Percentiles rank a stretch among this genome's conserved stretches.
phyloP scores from a whole-genome alignment of 2,113 vertebrate genomes.

The Eolophus roseicapilla region DNA sequence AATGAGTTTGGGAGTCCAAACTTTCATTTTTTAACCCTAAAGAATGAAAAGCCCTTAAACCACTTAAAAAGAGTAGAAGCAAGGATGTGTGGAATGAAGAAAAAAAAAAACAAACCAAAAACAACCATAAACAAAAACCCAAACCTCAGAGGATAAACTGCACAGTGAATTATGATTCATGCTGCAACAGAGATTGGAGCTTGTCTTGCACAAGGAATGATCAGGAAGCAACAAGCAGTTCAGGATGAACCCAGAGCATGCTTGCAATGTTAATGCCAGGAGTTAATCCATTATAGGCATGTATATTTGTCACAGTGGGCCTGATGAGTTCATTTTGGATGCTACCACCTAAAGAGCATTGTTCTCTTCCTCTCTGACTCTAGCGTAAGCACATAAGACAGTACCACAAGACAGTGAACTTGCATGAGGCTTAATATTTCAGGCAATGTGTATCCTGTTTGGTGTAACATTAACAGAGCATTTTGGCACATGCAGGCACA shows the following conservation, averaged over 20 bases:
- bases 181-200: not conserved
- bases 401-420: fast-evolving
- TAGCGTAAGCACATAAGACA: fast-evolving
- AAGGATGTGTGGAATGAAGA: not conserved
- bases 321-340: not conserved
- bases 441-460: conserved; percentile 11
- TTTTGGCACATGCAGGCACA: not conserved
- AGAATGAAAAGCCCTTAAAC: not conserved
- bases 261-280: conserved; percentile 27
- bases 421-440: not conserved
- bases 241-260: not conserved
- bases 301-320: not conserved
- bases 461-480: not conserved
- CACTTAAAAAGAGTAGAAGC: not conserved
- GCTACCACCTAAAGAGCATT: not conserved
- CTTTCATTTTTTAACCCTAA: not conserved
- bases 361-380: not conserved
- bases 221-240: conserved; percentile 44
- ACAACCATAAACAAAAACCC: not conserved
- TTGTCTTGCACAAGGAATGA: conserved; percentile 26
- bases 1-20: not conserved
- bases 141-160: not conserved
- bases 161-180: conserved; percentile 50
- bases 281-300: not conserved
- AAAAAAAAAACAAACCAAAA: too few species aligned